phyloP scores from a whole-genome alignment of 2,888 invertebrate species.

The Ptilodon capucinus region DNA sequence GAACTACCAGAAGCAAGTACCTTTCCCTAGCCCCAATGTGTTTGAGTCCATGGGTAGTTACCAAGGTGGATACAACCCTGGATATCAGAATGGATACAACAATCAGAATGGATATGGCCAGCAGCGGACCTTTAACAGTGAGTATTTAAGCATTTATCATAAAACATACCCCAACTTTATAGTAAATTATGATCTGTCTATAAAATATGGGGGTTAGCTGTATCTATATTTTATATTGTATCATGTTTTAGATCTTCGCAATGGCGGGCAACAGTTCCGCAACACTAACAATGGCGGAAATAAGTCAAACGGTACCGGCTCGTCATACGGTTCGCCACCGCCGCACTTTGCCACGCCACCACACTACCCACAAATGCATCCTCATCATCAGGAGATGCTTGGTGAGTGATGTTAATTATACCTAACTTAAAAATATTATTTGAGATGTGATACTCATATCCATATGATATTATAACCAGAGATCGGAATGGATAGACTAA shows the following conservation, averaged over 20 bases:
- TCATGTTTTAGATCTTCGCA: slow-evolving; percentile 55
- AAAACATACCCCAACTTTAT: not conserved
- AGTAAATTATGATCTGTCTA: not conserved
- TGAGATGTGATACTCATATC: too few relatives aligned
- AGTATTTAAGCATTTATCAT: slow-evolving; percentile 29
- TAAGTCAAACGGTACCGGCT: slow-evolving; percentile 69
- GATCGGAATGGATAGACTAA: too few relatives aligned
- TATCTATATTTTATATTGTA: too few relatives aligned
- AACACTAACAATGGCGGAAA: slow-evolving; percentile 63
- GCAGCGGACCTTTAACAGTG: slow-evolving; percentile 72
- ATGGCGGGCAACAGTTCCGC: slow-evolving; percentile 69
- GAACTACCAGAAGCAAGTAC: slow-evolving; percentile 79
- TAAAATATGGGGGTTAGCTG: too few relatives aligned
- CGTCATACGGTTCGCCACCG: slow-evolving; percentile 77
- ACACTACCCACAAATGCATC: slow-evolving; percentile 75
- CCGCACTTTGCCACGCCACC: slow-evolving; percentile 74
- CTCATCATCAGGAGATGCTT: slow-evolving; percentile 79
- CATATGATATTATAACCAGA: too few relatives aligned
- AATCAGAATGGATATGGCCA: slow-evolving; percentile 75
- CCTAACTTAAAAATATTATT: too few relatives aligned
- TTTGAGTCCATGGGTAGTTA: slow-evolving; percentile 83
- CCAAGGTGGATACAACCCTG: slow-evolving; percentile 78
- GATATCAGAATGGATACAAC: slow-evolving; percentile 78
- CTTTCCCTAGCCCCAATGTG: slow-evolving; percentile 82
- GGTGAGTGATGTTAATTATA: too few relatives aligned